phyloP scores from a whole-genome alignment of 2,888 invertebrate genomes.

The Leucoma salicis region DNA sequence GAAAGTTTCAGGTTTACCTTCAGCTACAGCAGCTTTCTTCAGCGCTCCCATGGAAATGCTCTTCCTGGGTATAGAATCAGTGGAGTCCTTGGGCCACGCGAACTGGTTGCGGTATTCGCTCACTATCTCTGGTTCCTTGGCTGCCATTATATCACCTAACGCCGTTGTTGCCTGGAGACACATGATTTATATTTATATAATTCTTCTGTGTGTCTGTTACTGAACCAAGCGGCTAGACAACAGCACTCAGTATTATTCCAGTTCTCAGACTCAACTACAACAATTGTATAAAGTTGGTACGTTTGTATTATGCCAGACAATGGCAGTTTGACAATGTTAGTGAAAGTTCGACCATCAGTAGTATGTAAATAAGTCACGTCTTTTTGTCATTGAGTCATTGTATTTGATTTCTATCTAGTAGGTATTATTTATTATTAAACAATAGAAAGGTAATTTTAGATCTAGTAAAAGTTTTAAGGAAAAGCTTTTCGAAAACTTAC shows the following conservation, averaged over 20 bases:
- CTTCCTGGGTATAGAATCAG: slow-evolving; percentile 86
- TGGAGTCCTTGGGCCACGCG: slow-evolving; percentile 90
- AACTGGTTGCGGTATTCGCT: slow-evolving; percentile 94
- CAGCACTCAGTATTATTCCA: too few species aligned
- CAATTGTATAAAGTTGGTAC: too few species aligned
- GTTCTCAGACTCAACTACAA: too few species aligned
- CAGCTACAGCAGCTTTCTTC: slow-evolving; percentile 86
- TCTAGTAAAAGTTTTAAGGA: too few species aligned
- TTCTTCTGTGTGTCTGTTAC: too few species aligned
- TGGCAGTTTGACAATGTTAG: not conserved
- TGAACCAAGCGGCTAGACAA: too few species aligned
- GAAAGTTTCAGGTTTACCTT: too few species aligned
- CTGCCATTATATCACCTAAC: slow-evolving; percentile 86
- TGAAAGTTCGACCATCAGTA: not conserved
- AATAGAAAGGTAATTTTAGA: too few species aligned
- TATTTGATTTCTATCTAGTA: too few species aligned
- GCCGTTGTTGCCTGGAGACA: slow-evolving; percentile 80
- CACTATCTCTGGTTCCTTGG: slow-evolving; percentile 61
- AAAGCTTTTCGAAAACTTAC: too few species aligned
- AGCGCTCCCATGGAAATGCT: slow-evolving; percentile 94
- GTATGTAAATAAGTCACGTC: slow-evolving; percentile 1
- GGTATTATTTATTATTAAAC: too few species aligned
- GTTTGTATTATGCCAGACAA: too few species aligned
- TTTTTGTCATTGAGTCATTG: not conserved
- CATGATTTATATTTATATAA: not conserved